phyloP scores from a whole-genome alignment of 1,140 invertebrate species.

The Apolygus lucorum region DNA sequence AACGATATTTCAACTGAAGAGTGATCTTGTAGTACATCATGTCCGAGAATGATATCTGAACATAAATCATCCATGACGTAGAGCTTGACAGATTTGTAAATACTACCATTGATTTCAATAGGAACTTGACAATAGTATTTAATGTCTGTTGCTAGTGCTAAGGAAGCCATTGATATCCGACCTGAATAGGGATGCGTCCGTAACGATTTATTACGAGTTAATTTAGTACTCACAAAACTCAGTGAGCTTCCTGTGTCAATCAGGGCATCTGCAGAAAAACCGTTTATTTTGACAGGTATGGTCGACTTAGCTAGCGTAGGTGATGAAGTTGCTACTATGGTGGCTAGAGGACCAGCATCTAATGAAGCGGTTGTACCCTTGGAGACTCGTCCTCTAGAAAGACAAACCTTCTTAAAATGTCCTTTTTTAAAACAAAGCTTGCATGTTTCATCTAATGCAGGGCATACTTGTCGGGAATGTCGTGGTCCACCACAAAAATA shows the following conservation, averaged over 20 bases:
- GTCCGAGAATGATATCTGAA: neutral
- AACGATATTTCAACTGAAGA: neutral
- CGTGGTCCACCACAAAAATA: no score
- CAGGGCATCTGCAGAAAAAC: neutral
- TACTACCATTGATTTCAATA: neutral
- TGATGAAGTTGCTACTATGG: no score
- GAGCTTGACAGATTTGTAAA: neutral
- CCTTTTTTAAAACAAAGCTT: neutral
- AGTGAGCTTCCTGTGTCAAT: neutral
- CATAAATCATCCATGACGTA: neutral
- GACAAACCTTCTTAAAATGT: no score
- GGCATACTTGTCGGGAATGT: no score
- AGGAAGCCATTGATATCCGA: neutral
- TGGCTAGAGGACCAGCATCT: neutral
- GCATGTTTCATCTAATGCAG: neutral
- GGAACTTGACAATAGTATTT: neutral
- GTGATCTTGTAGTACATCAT: neutral
- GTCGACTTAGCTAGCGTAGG: no score
- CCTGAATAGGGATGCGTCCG: neutral
- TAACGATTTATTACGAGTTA: neutral
- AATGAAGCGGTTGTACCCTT: neutral
- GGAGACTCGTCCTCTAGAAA: neutral
- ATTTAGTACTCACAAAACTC: neutral
- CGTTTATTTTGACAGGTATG: neutral
- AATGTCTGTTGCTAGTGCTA: neutral